phyloP scores from a whole-genome alignment of 2,797 vertebrate genomes.

The Schizopygopsis pylzovi region DNA sequence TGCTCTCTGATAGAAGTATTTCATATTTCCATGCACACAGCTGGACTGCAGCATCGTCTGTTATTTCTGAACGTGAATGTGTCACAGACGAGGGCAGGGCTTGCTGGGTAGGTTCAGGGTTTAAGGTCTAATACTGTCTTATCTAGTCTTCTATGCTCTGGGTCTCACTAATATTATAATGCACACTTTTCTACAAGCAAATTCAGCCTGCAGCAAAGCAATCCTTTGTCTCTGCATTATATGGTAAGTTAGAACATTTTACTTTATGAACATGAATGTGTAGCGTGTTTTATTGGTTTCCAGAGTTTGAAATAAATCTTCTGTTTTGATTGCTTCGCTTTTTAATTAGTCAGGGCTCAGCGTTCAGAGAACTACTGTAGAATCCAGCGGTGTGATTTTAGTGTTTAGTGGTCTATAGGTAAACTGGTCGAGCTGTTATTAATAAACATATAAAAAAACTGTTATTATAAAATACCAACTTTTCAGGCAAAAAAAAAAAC shows the following conservation, averaged over 20 bases:
- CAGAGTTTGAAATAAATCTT: not conserved
- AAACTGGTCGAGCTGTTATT: not conserved
- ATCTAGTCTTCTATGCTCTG: not conserved
- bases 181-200: not conserved
- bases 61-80: not conserved
- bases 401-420: not conserved
- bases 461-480: no score
- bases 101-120: not conserved
- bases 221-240: slow-evolving; percentile 16
- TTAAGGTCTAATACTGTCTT: slow-evolving; percentile 4
- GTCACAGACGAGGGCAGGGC: slow-evolving; percentile 1
- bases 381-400: not conserved
- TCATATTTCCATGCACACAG: no score
- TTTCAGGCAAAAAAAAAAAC: not conserved
- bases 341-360: not conserved
- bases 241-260: slow-evolving; percentile 23
- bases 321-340: not conserved
- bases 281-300: not conserved
- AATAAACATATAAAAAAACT: not conserved
- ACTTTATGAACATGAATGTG: not conserved
- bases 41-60: not conserved
- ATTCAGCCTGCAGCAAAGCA: not conserved
- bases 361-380: not conserved
- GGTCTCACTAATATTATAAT: not conserved
- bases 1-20: not conserved